Percentiles rank a stretch among this genome's conserved stretches.
Conservation (phyloP, 1,140 invertebrate genomes). For the Apis dorsata region DNA sequence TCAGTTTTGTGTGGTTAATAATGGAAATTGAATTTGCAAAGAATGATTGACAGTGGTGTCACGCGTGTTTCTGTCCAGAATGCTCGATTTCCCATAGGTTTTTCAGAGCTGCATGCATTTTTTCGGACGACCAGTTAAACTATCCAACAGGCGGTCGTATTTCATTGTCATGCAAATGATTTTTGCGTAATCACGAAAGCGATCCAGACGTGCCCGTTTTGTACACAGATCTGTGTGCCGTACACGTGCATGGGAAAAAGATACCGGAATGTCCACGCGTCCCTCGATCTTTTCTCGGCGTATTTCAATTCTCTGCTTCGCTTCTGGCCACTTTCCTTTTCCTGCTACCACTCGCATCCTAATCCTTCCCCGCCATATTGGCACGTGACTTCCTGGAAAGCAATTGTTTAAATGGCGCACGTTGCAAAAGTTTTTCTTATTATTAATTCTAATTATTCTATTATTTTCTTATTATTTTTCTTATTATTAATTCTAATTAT, state of each 20-base stretch:
- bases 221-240: neutral
- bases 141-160: constrained; percentile 8
- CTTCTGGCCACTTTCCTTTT: neutral
- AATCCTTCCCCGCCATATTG: neutral
- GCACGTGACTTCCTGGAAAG: too few relatives aligned
- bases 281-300: constrained; percentile 32
- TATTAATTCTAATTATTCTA: too few relatives aligned
- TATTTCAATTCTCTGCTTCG: constrained; percentile 18
- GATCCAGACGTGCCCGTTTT: neutral
- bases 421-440: too few relatives aligned
- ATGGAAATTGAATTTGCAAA: too few relatives aligned
- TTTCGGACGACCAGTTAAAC: constrained; percentile 5
- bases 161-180: constrained; percentile 60
- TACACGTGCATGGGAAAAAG: constrained; percentile 52
- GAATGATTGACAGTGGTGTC: neutral
- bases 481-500: too few relatives aligned
- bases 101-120: neutral
- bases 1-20: too few relatives aligned
- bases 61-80: too few relatives aligned
- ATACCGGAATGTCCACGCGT: constrained; percentile 33
- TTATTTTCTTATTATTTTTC: too few relatives aligned
- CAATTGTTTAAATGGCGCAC: too few relatives aligned
- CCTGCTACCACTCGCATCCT: too few relatives aligned
- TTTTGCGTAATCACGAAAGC: constrained; percentile 45
- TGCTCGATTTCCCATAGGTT: constrained; percentile 8